Evolutionary conservation across 1,140 invertebrate species (phyloP), one percentile per base, ranked within the genome.

Genomic region (Saccostrea cuccullata): DNA sequence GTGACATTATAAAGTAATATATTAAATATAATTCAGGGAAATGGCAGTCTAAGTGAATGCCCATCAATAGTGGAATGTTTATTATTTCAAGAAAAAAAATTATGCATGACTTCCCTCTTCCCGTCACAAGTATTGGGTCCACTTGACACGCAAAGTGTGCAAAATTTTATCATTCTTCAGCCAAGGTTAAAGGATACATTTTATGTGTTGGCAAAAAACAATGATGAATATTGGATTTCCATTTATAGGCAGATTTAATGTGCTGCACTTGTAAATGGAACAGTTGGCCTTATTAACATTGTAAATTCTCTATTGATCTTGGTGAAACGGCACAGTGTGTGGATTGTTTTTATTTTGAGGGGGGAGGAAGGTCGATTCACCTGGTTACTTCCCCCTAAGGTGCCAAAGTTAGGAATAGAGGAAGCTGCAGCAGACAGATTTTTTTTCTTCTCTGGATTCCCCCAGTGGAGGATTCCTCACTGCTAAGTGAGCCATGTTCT

Each of bases 61-160:
- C 23, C 15, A 36, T 12, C 26, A 30, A 9, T 36, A 9, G 0
- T 77, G 26, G 26, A 13, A 30, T 30, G 26, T 77, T 77, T 77
- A 36, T 77, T 77, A 77, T 77, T 77, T 77, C 20, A 36, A 77
- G 70, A 77, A 36, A 36, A 36, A 36, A 36, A 77, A 77, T 77
- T 4, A 13, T 77, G 26, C 26, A 30, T 77, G 26, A 30, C 30
- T 77, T 77, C 70, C 70, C 70, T 30, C 70, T 77, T 77, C 70
- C 70, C 30, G 70, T 77, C 26, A 77, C 26, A 77, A 77, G 70
- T 20, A 20, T 11, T 36, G 13, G 26, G 23, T 12, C 70, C 26
- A 77, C 70, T 77, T 77, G 70, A 77, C 70, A 77, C 26, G 70
- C 26, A 77, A 20, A 77, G 30, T 64, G 70, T 77, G 70, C 70